These are phyloP conservation scores for Psephotus haematonotus DNA, from an alignment of 2,113 vertebrate genomes.

Conservation along the genomic window DNA sequence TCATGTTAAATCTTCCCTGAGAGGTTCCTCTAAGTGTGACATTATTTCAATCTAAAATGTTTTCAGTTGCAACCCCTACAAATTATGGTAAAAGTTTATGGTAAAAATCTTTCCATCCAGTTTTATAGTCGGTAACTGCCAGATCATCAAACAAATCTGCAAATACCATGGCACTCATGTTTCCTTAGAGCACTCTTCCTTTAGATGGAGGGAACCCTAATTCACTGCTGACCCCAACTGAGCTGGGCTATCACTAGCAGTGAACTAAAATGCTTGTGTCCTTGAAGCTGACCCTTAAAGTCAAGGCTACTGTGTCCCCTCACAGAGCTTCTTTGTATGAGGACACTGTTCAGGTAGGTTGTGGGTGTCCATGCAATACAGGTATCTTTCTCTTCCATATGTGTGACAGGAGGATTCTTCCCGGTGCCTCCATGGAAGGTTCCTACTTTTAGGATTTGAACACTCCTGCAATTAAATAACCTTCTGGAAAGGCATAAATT, in stretches of 20 bases:
- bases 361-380: not conserved
- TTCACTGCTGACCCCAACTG: not conserved
- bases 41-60: slow-evolving; percentile 30
- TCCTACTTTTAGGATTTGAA: slow-evolving; percentile 23
- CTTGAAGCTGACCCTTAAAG: not conserved
- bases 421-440: slow-evolving; percentile 37
- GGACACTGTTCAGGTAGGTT: not conserved
- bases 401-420: slow-evolving; percentile 27
- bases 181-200: not conserved
- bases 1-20: not conserved
- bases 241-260: not conserved
- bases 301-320: not conserved
- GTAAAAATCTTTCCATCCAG: not conserved
- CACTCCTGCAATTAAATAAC: not conserved
- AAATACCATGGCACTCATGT: not conserved
- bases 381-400: not conserved
- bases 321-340: not conserved
- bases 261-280: not conserved
- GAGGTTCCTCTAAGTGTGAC: not conserved
- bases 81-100: not conserved
- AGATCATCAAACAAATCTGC: not conserved
- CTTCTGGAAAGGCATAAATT: slow-evolving; percentile 38
- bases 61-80: not conserved
- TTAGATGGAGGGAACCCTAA: not conserved
- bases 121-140: not conserved